Evolutionary conservation across 2,113 vertebrate genomes (phyloP).

Genomic region (Oxyruncus cristatus): DNA sequence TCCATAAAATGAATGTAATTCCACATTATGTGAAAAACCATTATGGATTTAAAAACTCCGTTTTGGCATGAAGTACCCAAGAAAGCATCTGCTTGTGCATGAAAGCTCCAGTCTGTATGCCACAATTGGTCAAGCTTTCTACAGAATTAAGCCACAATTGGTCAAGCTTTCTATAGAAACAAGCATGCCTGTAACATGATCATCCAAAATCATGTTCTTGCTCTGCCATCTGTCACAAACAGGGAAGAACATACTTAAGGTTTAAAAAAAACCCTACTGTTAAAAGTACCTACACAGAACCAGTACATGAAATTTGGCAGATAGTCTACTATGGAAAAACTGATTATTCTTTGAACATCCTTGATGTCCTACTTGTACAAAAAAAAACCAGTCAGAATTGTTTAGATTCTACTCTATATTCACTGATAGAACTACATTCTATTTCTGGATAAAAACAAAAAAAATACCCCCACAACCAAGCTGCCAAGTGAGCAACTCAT

Average conservation of each 20-base stretch:
- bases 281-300: not conserved
- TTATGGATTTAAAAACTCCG: not conserved
- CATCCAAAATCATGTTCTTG: not conserved
- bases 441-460: not conserved
- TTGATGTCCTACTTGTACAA: not conserved
- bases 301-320: not conserved
- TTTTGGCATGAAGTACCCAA: not conserved
- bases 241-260: not conserved
- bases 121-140: not conserved
- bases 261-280: not conserved
- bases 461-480: not conserved
- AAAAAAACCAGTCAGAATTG: not conserved
- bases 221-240: not conserved
- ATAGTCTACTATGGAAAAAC: not conserved
- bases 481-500: not conserved
- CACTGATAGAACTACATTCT: not conserved
- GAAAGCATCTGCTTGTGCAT: not conserved
- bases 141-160: not conserved
- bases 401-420: not conserved
- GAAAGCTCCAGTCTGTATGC: not conserved
- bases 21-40: not conserved
- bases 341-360: not conserved
- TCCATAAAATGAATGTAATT: not conserved
- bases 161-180: not conserved
- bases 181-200: not conserved